These are phyloP conservation scores for Tanytarsus gracilentus DNA, from an alignment of 2,888 invertebrate genomes.

Conservation along the genomic window DNA sequence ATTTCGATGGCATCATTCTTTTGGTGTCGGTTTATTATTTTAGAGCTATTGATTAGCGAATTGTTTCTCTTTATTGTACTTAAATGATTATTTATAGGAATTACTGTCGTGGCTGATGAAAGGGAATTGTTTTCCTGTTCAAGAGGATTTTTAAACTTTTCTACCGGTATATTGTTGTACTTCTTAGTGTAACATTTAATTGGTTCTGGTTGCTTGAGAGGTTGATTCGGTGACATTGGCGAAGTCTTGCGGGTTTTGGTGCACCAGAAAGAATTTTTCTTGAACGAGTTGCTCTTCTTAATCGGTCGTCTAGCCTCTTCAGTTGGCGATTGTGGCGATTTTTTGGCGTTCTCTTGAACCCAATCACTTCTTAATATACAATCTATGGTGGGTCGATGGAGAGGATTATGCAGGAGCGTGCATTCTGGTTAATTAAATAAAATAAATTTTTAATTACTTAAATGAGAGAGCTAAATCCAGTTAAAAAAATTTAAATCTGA, in stretches of 20 bases:
- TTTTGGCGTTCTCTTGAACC: slow-evolving; percentile 43
- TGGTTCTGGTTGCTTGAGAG: neutral
- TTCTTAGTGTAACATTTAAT: slow-evolving; percentile 24
- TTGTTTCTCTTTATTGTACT: slow-evolving; percentile 28
- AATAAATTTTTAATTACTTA: too few relatives aligned
- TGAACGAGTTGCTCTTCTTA: too few relatives aligned
- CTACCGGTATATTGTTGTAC: slow-evolving; percentile 38
- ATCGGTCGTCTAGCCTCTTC: too few relatives aligned
- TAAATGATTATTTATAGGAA: slow-evolving; percentile 19
- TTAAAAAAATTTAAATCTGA: too few relatives aligned
- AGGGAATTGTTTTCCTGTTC: slow-evolving; percentile 32
- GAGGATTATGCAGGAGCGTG: slow-evolving; percentile 45
- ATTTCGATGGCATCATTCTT: slow-evolving; percentile 37
- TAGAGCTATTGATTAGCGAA: slow-evolving; percentile 28
- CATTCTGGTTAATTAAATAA: slow-evolving; percentile 39
- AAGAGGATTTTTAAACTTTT: slow-evolving; percentile 42
- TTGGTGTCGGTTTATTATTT: slow-evolving; percentile 17
- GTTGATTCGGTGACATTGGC: neutral
- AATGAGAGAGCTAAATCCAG: too few relatives aligned
- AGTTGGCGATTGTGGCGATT: slow-evolving; percentile 28
- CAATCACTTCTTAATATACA: slow-evolving; percentile 49
- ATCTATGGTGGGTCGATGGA: slow-evolving; percentile 44
- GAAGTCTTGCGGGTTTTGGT: slow-evolving; percentile 12
- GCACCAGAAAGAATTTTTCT: slow-evolving; percentile 30
- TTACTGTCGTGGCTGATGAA: slow-evolving; percentile 18